phyloP scores from a whole-genome alignment of 2,113 vertebrate species.

The Cyanistes caeruleus region DNA sequence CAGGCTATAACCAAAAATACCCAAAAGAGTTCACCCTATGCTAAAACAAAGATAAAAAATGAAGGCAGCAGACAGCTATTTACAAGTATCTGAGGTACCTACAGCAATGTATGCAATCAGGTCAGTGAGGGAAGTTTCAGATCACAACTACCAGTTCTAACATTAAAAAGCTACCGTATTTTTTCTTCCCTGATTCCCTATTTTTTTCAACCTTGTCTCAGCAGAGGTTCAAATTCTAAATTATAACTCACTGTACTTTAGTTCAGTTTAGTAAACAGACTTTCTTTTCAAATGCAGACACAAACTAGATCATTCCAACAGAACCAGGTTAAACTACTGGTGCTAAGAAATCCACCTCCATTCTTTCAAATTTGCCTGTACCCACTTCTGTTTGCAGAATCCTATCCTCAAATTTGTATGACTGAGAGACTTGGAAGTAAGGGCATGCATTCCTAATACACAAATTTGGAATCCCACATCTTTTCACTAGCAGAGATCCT shows the following conservation, averaged over 20 bases:
- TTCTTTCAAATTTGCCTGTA: background rate
- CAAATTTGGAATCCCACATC: rapidly evolving
- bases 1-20: background rate
- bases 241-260: background rate
- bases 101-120: background rate
- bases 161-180: rapidly evolving
- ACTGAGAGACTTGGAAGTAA: no score
- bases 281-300: background rate
- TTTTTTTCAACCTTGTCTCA: background rate
- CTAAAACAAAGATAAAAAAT: background rate
- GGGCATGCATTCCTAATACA: no score
- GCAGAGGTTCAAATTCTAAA: background rate
- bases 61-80: background rate
- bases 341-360: background rate
- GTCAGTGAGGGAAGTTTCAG: background rate
- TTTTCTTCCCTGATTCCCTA: background rate
- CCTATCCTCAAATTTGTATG: background rate
- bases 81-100: background rate
- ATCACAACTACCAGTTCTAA: background rate
- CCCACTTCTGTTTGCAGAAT: background rate
- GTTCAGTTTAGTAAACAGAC: background rate
- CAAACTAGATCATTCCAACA: background rate
- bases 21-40: rapidly evolving
- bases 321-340: background rate
- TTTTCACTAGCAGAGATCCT: background rate